Conservation (phyloP, 1,140 invertebrate genomes). For the Andricus grossulariae region DNA sequence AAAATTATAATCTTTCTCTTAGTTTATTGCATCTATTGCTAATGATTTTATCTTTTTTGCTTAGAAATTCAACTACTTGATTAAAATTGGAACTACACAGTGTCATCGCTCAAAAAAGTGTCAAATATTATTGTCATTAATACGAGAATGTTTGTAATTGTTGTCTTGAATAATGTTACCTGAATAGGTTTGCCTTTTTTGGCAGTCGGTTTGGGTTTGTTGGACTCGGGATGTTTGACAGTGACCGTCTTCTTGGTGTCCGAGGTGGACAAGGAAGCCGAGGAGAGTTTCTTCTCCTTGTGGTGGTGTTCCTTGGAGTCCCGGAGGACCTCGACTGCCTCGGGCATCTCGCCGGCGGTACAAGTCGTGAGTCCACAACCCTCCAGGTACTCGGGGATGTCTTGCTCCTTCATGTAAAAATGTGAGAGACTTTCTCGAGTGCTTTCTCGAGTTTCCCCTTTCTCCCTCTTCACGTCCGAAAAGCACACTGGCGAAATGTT, state of each 20-base stretch:
- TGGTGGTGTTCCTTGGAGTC: conserved; percentile 61
- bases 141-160: too few species aligned
- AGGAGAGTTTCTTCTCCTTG: conserved; percentile 89
- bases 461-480: conserved; percentile 61
- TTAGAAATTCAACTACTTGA: too few species aligned
- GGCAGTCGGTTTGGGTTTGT: conserved; percentile 94
- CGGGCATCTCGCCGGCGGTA: conserved; percentile 68
- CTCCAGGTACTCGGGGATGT: conserved; percentile 72
- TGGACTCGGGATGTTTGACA: conserved; percentile 95
- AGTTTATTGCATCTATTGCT: too few species aligned
- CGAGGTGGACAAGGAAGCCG: conserved; percentile 79
- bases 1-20: too few species aligned
- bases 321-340: conserved; percentile 60
- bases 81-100: too few species aligned
- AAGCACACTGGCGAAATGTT: conserved; percentile 69
- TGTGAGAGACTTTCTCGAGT: conserved; percentile 56
- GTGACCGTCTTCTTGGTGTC: conserved; percentile 91
- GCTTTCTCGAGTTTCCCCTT: conserved; percentile 58
- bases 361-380: conserved; percentile 69
- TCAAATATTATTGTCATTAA: too few species aligned
- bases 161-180: not conserved
- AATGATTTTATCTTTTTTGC: too few species aligned
- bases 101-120: too few species aligned
- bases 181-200: conserved; percentile 94
- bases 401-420: conserved; percentile 74